phyloP scores from a whole-genome alignment of 64 coral and sea anemone species.

The Actinia tenebrosa region DNA sequence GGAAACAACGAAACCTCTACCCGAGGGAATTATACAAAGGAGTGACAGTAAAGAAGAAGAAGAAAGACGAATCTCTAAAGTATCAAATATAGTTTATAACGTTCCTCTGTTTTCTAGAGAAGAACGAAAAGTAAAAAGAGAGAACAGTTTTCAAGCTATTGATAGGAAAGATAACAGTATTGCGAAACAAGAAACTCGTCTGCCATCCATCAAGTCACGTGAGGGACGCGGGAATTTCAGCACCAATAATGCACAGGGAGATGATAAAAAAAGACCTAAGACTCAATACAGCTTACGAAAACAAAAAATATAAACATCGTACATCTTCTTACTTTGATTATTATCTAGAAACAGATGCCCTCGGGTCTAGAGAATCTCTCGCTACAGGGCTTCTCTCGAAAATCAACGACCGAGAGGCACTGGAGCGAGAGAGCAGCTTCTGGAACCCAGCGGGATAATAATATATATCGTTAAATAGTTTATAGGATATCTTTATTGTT shows the following conservation, averaged over 20 bases:
- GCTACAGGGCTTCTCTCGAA: no score
- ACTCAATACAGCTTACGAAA: background rate
- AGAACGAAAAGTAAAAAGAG: background rate
- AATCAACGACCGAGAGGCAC: no score
- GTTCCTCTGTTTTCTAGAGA: slow-evolving; percentile 24
- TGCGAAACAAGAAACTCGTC: background rate
- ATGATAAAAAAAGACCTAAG: background rate
- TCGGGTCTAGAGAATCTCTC: no score
- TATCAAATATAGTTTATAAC: slow-evolving; percentile 39
- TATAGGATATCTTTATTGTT: background rate
- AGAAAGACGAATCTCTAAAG: slow-evolving; percentile 24
- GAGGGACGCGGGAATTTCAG: background rate
- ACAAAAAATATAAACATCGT: background rate
- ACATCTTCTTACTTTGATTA: background rate
- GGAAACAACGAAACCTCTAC: background rate
- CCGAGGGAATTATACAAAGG: background rate
- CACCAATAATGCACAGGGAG: background rate
- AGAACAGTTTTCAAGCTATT: background rate
- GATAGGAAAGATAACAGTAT: background rate
- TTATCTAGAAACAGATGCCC: background rate
- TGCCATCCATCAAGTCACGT: background rate
- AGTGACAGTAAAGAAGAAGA: background rate
- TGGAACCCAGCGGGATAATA: no score
- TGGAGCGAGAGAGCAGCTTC: no score
- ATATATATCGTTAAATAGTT: background rate